Evolutionary conservation across 2,888 invertebrate genomes (phyloP), one percentile per base, ranked within the genome.

Genomic region (Drosophila buzzatii): DNA sequence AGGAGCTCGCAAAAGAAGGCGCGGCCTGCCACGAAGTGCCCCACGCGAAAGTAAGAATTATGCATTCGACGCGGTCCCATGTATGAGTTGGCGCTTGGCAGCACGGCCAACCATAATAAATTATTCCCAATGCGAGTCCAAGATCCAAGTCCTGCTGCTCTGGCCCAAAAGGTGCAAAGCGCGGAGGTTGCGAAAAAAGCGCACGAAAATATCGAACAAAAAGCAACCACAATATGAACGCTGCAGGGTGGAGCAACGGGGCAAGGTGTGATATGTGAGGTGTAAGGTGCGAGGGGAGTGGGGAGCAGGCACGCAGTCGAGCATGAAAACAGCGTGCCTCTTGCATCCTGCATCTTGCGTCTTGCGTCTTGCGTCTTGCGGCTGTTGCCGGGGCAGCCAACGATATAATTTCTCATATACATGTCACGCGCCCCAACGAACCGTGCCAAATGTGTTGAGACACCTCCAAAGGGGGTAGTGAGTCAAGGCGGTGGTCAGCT

Each of bases 361-460:
- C 12, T 8, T 41, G n/a, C 33, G 5, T 3, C 37, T 16, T 39
- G 16, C 12, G 12, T 59, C 47, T 47, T 41, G 33, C 42, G 41
- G 56, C 44, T 44, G 69, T 61, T 52, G 74, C 65, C 31, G 83
- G 89, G 82, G 84, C 87, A 90, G 79, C 87, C 89, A 82, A 82
- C 84, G 85, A 80, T 83, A 91, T 91, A 90, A 90, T 89, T 91
- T 86, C 89, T 90, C 89, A 90, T 91, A 83, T 87, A 88, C 85
- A 85, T 89, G 81, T 90, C 85, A 89, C 85, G 82, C 75, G 79
- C 81, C 76, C 81, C 87, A 87, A 81, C 87, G 82, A 84, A 81
- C 86, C 89, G 70, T 77, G 76, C 83, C 76, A 86, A 85, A 85
- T 84, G 79, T 76, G 84, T 80, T 78, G 76, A 82, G 85, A 81